Base-by-base conservation (phyloP, 2,113 vertebrate genomes). In the Tapirus terrestris region DNA sequence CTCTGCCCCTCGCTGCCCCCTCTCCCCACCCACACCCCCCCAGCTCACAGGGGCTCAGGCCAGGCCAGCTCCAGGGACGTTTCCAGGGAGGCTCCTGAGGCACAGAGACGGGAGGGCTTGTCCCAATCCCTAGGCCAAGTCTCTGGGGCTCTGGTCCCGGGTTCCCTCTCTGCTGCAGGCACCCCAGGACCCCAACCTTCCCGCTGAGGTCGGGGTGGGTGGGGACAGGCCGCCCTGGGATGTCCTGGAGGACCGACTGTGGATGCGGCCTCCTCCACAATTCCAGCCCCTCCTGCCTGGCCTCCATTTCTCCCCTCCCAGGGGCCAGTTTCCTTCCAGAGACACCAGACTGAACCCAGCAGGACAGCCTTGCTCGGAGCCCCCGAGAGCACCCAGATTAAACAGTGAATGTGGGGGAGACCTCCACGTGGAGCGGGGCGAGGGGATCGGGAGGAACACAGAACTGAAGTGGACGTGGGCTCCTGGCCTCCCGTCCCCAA, bases 101-200 rank as follows among this genome's bases (percentile, higher is more conserved):
- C 11, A 0, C 80, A 85, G 43, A 16, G 43, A 21, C 8, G 25
- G 56, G 33, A 23, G 16, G 31, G 9, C 51, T 68, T 58, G 48
- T 81, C 36, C 51, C 63, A 43, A 0, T 51, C 3, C 18, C 60
- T 9, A 31, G 0, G 68, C 29, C n/a, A 33, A n/a, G 48, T 39
- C 5, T 1, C 8, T 21, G 0, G 5, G 51, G 16, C 14, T 80
- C 65, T 56, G 56, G 16, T 8, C 20, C n/a, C 0, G 1, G 36
- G 25, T 48, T 61, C 10, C 12, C n/a, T 67, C 58, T 86, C 9
- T 68, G 77, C 29, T 3, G 1, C 20, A 68, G 72, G 45, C 0
- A 11, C 43, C 51, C 51, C 5, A 0, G 31, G 25, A 23, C 39
- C 21, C 27, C 12, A 33, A 13, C 16, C 48, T 65, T 17, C 6